A percentile compares a stretch with the other conserved stretches of the same genome.
phyloP scores from a whole-genome alignment of 1,140 invertebrate genomes.

The Andricus grossulariae region DNA sequence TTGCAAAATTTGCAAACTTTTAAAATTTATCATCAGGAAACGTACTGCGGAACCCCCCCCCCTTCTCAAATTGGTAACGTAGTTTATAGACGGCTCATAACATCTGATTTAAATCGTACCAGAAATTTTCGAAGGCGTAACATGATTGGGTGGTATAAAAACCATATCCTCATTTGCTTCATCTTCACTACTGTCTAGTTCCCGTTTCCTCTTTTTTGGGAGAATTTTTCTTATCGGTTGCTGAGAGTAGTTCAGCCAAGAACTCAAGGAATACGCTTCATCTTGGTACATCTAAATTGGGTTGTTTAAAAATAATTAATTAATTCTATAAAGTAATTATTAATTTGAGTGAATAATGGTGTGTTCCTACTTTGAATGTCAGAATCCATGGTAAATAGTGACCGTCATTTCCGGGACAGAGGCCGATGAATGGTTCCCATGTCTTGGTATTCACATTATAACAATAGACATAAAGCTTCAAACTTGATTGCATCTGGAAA shows the following conservation, averaged over 20 bases:
- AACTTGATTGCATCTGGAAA: slow-evolving; percentile 61
- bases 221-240: slow-evolving; percentile 53
- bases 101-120: slow-evolving; percentile 47
- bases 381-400: slow-evolving; percentile 86
- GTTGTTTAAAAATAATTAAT: neutral
- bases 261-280: slow-evolving; percentile 81
- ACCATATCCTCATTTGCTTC: slow-evolving; percentile 71
- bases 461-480: slow-evolving; percentile 83
- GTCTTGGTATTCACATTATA: slow-evolving; percentile 84
- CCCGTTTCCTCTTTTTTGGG: slow-evolving; percentile 54
- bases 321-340: neutral
- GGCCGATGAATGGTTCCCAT: slow-evolving; percentile 90
- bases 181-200: slow-evolving; percentile 59
- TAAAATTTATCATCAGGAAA: too few relatives aligned
- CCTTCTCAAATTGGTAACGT: too few relatives aligned
- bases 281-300: slow-evolving; percentile 74
- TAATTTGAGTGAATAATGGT: neutral
- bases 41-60: too few relatives aligned
- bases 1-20: too few relatives aligned
- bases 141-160: slow-evolving; percentile 67
- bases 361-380: slow-evolving; percentile 78
- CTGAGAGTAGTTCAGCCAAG: slow-evolving; percentile 61
- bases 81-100: neutral
- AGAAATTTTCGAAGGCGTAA: slow-evolving; percentile 56
- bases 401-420: slow-evolving; percentile 80